Percentiles rank a stretch among this genome's conserved stretches.
These are phyloP conservation scores for Pterostichus madidus DNA, from an alignment of 2,888 invertebrate genomes.

Conservation along the genomic window DNA sequence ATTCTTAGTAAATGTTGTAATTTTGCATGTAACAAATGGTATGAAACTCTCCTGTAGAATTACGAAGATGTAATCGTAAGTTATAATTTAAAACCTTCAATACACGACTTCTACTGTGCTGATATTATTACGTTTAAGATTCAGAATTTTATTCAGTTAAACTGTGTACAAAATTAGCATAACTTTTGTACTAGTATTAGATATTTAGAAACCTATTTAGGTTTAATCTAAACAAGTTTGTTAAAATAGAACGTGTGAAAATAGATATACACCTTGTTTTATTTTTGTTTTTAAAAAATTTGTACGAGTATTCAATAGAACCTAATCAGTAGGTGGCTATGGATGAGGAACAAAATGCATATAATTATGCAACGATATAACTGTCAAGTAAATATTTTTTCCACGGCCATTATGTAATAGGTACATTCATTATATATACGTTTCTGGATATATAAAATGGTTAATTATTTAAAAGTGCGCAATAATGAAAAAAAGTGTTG, in stretches of 20 bases:
- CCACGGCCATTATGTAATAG: too few relatives aligned
- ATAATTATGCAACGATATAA: too few relatives aligned
- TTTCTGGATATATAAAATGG: too few relatives aligned
- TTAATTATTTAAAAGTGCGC: too few relatives aligned
- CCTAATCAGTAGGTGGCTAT: too few relatives aligned
- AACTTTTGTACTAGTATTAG: background rate
- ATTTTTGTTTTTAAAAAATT: background rate
- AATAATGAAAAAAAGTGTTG: too few relatives aligned
- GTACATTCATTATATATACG: too few relatives aligned
- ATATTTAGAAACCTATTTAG: background rate
- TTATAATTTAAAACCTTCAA: conserved; percentile 2
- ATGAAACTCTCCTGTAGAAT: background rate
- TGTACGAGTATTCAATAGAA: background rate
- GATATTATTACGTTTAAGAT: too few relatives aligned
- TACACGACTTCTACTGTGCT: background rate
- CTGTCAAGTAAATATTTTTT: too few relatives aligned
- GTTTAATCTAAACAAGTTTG: background rate
- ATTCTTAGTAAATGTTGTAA: background rate
- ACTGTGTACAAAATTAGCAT: background rate
- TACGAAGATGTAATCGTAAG: conserved; percentile 22
- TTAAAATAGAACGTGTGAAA: too few relatives aligned
- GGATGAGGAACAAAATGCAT: too few relatives aligned
- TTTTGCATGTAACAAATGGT: background rate
- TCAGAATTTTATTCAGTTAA: background rate
- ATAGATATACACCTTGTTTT: background rate